Evolutionary conservation across 2,113 vertebrate genomes (phyloP).

Genomic region (Andinoacara biseriatus): DNA sequence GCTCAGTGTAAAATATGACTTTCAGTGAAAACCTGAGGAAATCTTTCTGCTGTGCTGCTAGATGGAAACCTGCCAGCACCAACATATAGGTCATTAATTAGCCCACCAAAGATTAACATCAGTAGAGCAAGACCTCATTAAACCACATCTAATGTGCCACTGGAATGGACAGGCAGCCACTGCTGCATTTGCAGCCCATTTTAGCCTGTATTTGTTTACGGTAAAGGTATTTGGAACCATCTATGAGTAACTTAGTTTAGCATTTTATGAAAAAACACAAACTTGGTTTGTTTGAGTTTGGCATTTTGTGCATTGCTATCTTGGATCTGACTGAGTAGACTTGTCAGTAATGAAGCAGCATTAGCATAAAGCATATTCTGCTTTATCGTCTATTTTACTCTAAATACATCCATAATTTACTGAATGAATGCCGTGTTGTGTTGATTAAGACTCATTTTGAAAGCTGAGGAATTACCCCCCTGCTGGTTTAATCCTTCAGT

Average conservation of each 20-base stretch:
- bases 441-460: not conserved
- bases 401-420: not conserved
- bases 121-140: not conserved
- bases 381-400: not conserved
- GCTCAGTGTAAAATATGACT: not conserved
- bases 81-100: constrained; percentile 17
- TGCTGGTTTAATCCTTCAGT: not conserved
- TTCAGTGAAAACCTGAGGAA: not conserved
- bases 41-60: not conserved
- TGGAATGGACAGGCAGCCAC: not conserved
- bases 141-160: not conserved
- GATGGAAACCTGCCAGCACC: not conserved
- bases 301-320: not conserved
- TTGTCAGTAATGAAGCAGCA: not conserved
- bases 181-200: too few species aligned
- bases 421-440: too few species aligned
- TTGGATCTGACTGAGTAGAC: not conserved
- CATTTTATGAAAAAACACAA: not conserved
- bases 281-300: not conserved
- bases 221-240: too few species aligned
- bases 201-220: too few species aligned
- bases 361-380: not conserved
- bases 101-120: not conserved
- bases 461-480: not conserved
- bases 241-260: not conserved